Conservation (phyloP, 2,888 invertebrate species). For the Ophonus ardosiacus region DNA sequence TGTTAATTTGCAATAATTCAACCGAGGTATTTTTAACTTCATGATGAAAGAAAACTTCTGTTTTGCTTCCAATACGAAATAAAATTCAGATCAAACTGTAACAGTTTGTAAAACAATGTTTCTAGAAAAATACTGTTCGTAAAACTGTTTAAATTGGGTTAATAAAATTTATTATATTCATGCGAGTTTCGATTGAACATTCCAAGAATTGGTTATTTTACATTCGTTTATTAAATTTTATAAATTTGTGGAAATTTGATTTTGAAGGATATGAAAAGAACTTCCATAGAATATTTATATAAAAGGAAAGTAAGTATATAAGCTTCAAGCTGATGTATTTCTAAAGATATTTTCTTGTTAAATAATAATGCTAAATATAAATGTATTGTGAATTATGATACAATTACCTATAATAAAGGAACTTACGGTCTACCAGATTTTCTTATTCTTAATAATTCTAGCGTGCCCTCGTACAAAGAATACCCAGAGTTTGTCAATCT, state of each 20-base stretch:
- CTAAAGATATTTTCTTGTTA: no score
- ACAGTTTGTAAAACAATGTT: neutral
- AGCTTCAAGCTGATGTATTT: no score
- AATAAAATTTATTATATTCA: neutral
- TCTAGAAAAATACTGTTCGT: neutral
- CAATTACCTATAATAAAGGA: no score
- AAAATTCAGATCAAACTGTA: neutral
- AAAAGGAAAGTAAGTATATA: no score
- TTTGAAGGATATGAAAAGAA: no score
- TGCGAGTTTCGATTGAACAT: neutral
- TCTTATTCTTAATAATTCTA: no score
- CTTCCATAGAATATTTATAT: no score
- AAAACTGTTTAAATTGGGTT: neutral
- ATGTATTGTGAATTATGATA: no score
- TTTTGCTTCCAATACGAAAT: neutral
- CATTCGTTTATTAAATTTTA: neutral
- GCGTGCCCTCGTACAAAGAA: no score
- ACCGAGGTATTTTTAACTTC: neutral
- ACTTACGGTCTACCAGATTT: no score
- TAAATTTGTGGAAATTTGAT: neutral
- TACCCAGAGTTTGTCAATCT: no score
- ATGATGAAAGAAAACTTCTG: neutral
- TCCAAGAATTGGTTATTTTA: neutral
- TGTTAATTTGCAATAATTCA: constrained; percentile 20
- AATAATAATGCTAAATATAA: no score